Base-by-base conservation (phyloP, 2,888 invertebrate species). In the Drosophila longiperda region DNA sequence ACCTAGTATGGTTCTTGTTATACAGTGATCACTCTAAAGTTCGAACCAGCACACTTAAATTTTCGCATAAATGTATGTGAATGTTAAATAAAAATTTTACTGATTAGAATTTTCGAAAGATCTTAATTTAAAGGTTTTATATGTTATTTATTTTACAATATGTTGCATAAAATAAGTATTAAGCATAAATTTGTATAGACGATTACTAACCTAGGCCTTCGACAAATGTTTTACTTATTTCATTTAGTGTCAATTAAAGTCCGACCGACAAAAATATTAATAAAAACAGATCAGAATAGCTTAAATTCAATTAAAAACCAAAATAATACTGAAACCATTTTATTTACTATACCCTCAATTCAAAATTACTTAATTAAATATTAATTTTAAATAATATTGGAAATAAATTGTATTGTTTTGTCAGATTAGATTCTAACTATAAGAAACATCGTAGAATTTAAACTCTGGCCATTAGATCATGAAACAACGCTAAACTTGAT, bases 1-100 rank as follows among this genome's bases (percentile, higher is more conserved):
- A 23, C 15, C 42, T 67, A 64, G 53, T 67, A 32, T 52, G 54
- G 58, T 61, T 69, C 38, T 59, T 69, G 50, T 36, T 65, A 15
- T 40, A 40, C 42, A 42, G 32, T 42, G 20, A 11, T 11, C 6
- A 15, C 42, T 32, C 9, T 9, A 57, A 20, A 29, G 12, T 32
- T 15, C 5, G 15, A 32, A 57, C 45, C 11, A 54, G 26, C 20
- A 23, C 3, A 53, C 20, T 15, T 20, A 20, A 33, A 33, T 17
- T 15, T 15, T 32, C 12, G 15, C 32, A 8, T 20, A 20, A 1
- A 9, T n/a, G 8, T 12, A 7, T 52, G 3, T 32, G 32, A 3
- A 12, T 20, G 32, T 12, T 7, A 15, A 32, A 12, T 50, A 32
- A 50, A 50, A 40, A 11, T 40, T 40, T 1, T 8, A 23, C 2